Base-by-base conservation (phyloP, 2,797 vertebrate genomes). In the Phataginus tetradactyla region DNA sequence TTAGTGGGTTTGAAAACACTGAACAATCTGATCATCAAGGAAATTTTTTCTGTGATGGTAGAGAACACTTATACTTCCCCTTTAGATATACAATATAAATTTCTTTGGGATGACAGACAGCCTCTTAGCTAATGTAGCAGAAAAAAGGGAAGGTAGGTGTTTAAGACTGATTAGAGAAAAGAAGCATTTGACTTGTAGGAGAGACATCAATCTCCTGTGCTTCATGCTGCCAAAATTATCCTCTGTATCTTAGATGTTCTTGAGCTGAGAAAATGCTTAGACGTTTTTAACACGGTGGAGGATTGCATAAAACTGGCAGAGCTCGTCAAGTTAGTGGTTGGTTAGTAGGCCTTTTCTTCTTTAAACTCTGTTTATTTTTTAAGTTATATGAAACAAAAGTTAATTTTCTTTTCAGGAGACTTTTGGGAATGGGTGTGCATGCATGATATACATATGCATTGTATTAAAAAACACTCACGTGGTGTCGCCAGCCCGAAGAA, bases 51-150 rank as follows among this genome's bases (percentile, higher is more conserved):
- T 86, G 25, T n/a, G 17, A 53, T 57, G 25, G n/a, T 23, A 27
- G 83, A 53, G 74, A 91, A 77, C 15, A 68, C 49, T 59, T 61
- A 34, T 7, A 25, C 45, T 79, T 75, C 57, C 66, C 51, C 37
- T 71, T 7, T 45, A 51, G 9, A 45, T 1, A 10, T 13, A 39
- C 8, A 55, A 53, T 71, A 14, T 87, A 81, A 20, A 63, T 85
- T 92, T 93, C 71, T 81, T 71, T 86, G 78, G 51, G 88, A 93
- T 80, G 94, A 63, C 57, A 97, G 94, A 63, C 57, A 97, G 66
- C 49, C 57, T 92, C 37, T 25, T 32, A 57, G 21, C 53, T 96
- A 84, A 86, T 61, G 37, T 42, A 68, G 78, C 81, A 84, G 68
- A 84, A 80, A 64, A 69, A 18, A 39, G 27, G 59, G 20, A 90